These are phyloP conservation scores for Andrena minutula DNA, from an alignment of 2,888 invertebrate genomes.

Conservation along the genomic window DNA sequence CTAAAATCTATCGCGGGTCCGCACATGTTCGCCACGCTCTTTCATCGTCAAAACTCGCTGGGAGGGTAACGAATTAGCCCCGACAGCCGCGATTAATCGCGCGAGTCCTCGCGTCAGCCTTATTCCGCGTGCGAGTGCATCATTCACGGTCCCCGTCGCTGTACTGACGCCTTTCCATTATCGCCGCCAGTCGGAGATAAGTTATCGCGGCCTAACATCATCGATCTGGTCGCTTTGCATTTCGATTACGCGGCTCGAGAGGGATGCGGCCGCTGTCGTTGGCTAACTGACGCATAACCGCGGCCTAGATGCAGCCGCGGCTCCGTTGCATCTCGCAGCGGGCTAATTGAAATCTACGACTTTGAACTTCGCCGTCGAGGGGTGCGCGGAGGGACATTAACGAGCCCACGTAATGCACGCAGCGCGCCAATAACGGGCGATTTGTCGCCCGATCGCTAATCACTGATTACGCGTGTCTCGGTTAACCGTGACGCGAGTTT, in stretches of 20 bases:
- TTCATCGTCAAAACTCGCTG: slow-evolving; percentile 6
- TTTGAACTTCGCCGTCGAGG: slow-evolving; percentile 75
- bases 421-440: slow-evolving; percentile 58
- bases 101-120: slow-evolving; percentile 47
- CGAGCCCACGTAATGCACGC: slow-evolving; percentile 40
- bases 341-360: slow-evolving; percentile 83
- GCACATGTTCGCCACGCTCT: neutral
- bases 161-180: slow-evolving; percentile 56
- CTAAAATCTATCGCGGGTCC: neutral
- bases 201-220: slow-evolving; percentile 70
- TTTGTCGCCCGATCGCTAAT: slow-evolving; percentile 71
- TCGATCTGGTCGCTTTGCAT: slow-evolving; percentile 71
- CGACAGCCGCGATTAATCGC: slow-evolving; percentile 62
- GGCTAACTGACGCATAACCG: slow-evolving; percentile 71
- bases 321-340: slow-evolving; percentile 7
- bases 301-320: slow-evolving; percentile 37
- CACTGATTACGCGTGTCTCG: slow-evolving; percentile 65
- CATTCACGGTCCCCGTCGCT: slow-evolving; percentile 57
- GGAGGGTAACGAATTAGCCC: slow-evolving; percentile 51
- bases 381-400: slow-evolving; percentile 53
- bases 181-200: slow-evolving; percentile 63
- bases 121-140: slow-evolving; percentile 60
- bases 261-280: slow-evolving; percentile 14
- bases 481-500: slow-evolving; percentile 39
- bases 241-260: slow-evolving; percentile 63